Evolutionary conservation across 2,797 vertebrate genomes (phyloP).

Genomic region (Otolemur crassicaudatus): DNA sequence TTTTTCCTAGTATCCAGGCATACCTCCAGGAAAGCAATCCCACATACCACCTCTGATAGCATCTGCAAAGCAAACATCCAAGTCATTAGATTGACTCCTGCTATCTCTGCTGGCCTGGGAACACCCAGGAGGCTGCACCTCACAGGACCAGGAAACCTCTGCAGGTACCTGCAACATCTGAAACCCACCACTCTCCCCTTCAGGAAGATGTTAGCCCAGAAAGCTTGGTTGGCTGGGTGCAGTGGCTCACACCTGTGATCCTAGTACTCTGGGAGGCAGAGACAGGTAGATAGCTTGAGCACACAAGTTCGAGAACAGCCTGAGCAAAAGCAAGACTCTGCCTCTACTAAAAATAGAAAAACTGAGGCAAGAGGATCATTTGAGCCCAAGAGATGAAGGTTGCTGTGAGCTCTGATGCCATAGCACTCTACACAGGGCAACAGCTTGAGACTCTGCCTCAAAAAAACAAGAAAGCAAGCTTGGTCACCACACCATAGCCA

Average conservation of each 20-base stretch:
- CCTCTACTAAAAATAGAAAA: no score
- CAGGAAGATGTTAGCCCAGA: neutral
- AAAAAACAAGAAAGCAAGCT: neutral
- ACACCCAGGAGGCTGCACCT: neutral
- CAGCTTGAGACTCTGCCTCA: no score
- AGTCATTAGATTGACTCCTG: neutral
- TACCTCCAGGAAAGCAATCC: constrained; percentile 4
- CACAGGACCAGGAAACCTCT: neutral
- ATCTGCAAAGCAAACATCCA: neutral
- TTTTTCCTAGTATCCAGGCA: constrained; percentile 36
- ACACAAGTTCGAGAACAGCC: no score
- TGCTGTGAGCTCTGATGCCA: no score
- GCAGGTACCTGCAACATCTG: neutral
- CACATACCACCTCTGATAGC: neutral
- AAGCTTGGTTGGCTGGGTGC: neutral
- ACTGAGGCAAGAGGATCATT: no score
- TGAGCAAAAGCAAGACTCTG: no score
- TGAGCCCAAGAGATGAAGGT: no score
- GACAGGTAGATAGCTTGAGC: no score
- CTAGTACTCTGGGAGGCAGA: no score
- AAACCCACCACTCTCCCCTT: neutral
- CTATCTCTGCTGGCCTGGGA: neutral
- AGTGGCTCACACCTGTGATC: no score
- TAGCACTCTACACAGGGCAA: no score
- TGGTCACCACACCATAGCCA: neutral